phyloP scores from a whole-genome alignment of 2,797 vertebrate species.

The Pitangus sulphuratus region DNA sequence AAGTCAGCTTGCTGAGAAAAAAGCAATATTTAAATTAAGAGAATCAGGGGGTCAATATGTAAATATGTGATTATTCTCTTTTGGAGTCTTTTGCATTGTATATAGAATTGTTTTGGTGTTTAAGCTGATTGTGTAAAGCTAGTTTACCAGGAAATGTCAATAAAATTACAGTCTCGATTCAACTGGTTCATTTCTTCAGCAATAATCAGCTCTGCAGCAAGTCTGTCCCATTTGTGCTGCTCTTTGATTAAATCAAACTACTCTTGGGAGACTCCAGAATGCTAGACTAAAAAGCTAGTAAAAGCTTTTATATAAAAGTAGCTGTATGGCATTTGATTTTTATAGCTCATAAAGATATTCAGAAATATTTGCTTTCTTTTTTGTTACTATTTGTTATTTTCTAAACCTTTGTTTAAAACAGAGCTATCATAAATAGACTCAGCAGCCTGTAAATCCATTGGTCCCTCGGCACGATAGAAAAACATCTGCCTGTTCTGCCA shows the following conservation, averaged over 20 bases:
- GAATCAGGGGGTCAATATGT: not conserved
- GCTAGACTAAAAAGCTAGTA: not conserved
- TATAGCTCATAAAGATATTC: not conserved
- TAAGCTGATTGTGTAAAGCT: not conserved
- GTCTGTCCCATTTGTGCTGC: not conserved
- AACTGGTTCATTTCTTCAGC: not conserved
- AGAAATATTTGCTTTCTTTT: not conserved
- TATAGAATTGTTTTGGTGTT: not conserved
- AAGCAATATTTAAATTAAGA: not conserved
- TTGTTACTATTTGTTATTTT: not conserved
- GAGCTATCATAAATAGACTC: not conserved
- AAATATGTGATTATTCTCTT: not conserved
- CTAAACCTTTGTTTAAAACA: not conserved
- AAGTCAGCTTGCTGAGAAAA: not conserved
- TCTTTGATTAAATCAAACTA: not conserved
- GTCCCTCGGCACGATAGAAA: not conserved
- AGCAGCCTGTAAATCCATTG: constrained; percentile 19
- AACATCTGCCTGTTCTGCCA: not conserved
- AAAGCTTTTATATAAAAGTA: constrained; percentile 1
- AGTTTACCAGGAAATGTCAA: not conserved
- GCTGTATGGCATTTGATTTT: not conserved
- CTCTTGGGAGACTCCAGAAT: not conserved
- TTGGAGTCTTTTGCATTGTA: not conserved
- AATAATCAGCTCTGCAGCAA: not conserved
- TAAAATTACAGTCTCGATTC: not conserved